A percentile compares a stretch with the other conserved stretches of the same genome.
Conservation (phyloP, 2,888 invertebrate species). For the Stomorhina lunata region DNA sequence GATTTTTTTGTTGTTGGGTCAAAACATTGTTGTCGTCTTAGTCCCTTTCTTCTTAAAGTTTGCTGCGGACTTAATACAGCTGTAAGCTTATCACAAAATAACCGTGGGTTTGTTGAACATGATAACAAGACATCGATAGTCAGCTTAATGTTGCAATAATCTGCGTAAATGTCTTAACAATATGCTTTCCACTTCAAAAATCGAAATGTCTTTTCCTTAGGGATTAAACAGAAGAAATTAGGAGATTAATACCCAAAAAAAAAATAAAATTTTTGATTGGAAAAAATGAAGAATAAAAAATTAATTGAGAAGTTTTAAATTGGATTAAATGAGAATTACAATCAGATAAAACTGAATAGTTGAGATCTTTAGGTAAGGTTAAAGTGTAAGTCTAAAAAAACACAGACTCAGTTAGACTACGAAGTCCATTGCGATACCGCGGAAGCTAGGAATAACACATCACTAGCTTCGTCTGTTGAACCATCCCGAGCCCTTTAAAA, state of each 20-base stretch:
- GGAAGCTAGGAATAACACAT: too few species aligned
- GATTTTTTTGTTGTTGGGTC: background rate
- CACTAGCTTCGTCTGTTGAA: too few species aligned
- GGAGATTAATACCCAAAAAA: background rate
- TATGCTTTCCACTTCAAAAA: constrained; percentile 21
- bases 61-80: constrained; percentile 12
- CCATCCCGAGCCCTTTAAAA: too few species aligned
- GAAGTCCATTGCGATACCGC: too few species aligned
- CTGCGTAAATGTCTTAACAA: constrained; percentile 21
- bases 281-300: background rate
- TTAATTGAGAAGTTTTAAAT: too few species aligned
- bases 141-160: constrained; percentile 28
- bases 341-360: too few species aligned
- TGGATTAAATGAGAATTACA: too few species aligned
- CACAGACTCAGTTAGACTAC: too few species aligned
- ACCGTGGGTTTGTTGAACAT: constrained; percentile 2
- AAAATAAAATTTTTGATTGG: background rate
- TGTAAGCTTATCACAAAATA: background rate
- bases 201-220: constrained; percentile 9
- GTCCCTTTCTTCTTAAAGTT: background rate
- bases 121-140: constrained; percentile 28
- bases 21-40: background rate
- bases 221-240: background rate
- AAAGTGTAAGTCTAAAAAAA: too few species aligned
- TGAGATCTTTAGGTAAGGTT: too few species aligned